These are phyloP conservation scores for Phyllotis vaccarum DNA, from an alignment of 2,797 vertebrate species.

Conservation along the genomic window DNA sequence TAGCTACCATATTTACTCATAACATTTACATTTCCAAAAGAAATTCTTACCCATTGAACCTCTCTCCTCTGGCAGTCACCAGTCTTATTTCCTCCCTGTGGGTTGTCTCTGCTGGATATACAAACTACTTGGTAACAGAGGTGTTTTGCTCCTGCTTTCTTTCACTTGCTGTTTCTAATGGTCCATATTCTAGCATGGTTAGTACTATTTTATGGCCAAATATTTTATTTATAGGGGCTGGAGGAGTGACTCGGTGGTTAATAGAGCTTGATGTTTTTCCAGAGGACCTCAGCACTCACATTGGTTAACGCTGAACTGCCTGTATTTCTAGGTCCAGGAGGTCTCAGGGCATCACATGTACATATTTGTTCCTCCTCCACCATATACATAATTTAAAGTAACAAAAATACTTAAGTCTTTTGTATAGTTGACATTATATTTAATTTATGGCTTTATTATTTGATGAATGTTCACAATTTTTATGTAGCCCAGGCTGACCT, in stretches of 20 bases:
- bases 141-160: conserved; percentile 39
- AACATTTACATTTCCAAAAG: not conserved
- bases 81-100: not conserved
- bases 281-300: not conserved
- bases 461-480: not conserved
- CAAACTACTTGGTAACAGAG: not conserved
- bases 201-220: not conserved
- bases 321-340: not conserved
- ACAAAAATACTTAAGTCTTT: not conserved
- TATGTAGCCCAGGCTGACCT: not conserved
- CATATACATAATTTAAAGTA: not conserved
- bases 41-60: not conserved
- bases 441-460: conserved; percentile 4
- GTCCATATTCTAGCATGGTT: conserved; percentile 1
- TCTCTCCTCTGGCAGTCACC: not conserved
- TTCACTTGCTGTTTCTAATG: not conserved
- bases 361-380: not conserved
- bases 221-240: conserved; percentile 13
- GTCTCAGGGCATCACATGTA: not conserved
- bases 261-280: not conserved
- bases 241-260: not conserved
- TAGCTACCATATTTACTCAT: not conserved
- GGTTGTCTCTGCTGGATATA: not conserved
- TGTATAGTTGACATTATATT: not conserved
- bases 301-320: not conserved